Evolutionary conservation across 1,140 invertebrate genomes (phyloP), one percentile per base, ranked within the genome.

Genomic region (Aphelinus certus): DNA sequence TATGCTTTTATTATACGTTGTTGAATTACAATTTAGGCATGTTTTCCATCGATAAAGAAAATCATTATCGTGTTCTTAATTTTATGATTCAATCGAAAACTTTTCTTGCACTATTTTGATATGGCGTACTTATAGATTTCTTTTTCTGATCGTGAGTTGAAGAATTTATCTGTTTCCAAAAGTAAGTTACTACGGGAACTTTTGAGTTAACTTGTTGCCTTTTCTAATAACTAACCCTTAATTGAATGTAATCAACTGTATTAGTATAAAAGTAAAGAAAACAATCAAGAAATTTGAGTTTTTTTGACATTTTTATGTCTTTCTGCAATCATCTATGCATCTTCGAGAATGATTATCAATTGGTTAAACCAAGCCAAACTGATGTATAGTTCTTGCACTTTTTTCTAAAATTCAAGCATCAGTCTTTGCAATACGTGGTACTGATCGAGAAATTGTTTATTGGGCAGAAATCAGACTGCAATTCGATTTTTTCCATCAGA

Each of bases 11-110:
- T 9, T 4, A 49, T 65, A 10, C 6, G 53, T 42, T 5, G 48
- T 53, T 66, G 26, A 26, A 26, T 26, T 42, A 66, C 6, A 43
- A 9, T 43, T 66, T 53, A 55, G 51, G 62, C 1, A 64, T 48
- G 3, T 49, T 64, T 63, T 64, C 1, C 46, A n/a, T 48, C 3
- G 26, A 26, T 26, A 26, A 26, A 26, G 26, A 55, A 66, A 66
- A 63, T 63, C 47, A 63, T 63, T 63, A 47, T 10, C 47, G 61
- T 63, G 45, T 63, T 47, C 46, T 63, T 9, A 63, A 63, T 43
- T 63, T 63, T 10, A 63, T 63, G 61, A 63, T 63, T 63, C 61
- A 63, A 63, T 63, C 48, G 61, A 63, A 63, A 63, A 10, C 48
- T 47, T 63, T 63, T 63, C 43, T 10, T 45, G 46, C 43, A 46